These are phyloP conservation scores for Atherix ibis DNA, from an alignment of 2,888 invertebrate genomes.

Conservation along the genomic window DNA sequence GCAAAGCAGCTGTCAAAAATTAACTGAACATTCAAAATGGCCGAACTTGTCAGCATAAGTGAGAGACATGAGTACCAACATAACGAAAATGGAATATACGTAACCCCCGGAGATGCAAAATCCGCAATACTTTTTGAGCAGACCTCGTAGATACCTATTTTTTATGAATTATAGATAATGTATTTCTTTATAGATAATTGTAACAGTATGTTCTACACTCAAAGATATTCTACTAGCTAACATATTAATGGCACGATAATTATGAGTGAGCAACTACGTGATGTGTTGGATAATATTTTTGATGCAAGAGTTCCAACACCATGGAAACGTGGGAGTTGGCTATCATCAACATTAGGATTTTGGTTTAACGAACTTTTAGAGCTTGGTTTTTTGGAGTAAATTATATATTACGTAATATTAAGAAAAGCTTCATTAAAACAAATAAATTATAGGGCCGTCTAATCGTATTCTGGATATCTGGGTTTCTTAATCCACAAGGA, in stretches of 20 bases:
- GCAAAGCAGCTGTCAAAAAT: too few relatives aligned
- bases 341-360: slow-evolving; percentile 70
- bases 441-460: slow-evolving; percentile 52
- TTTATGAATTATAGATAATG: too few relatives aligned
- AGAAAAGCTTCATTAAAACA: too few relatives aligned
- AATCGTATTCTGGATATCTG: slow-evolving; percentile 77
- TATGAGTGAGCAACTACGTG: slow-evolving; percentile 74
- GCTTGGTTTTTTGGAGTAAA: too few relatives aligned
- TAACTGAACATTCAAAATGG: too few relatives aligned
- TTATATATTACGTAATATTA: too few relatives aligned
- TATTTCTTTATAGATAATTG: slow-evolving; percentile 20
- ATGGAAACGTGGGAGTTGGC: slow-evolving; percentile 68
- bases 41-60: too few relatives aligned
- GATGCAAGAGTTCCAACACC: slow-evolving; percentile 66
- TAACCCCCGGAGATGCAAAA: too few relatives aligned
- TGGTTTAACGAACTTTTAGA: slow-evolving; percentile 84
- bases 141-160: too few relatives aligned
- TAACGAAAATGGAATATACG: too few relatives aligned
- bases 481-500: slow-evolving; percentile 86
- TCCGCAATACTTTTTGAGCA: too few relatives aligned
- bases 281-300: slow-evolving; percentile 73
- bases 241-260: slow-evolving; percentile 84
- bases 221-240: slow-evolving; percentile 64
- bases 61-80: too few relatives aligned
- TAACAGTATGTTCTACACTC: slow-evolving; percentile 49